Evolutionary conservation across 2,888 invertebrate genomes (phyloP).

Genomic region (Galerucella pusilla): DNA sequence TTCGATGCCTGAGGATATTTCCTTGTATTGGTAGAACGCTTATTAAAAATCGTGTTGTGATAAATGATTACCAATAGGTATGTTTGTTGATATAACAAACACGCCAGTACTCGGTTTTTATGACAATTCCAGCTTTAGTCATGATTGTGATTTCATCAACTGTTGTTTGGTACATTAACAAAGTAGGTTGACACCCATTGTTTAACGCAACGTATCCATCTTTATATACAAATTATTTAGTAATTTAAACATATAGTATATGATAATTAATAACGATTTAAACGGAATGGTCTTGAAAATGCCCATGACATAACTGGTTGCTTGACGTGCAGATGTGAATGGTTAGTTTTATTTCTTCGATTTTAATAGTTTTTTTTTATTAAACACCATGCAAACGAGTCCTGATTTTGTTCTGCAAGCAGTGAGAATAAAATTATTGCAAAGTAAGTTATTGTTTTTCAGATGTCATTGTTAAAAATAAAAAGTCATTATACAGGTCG

Average conservation of each 20-base stretch:
- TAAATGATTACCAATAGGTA: slow-evolving; percentile 28
- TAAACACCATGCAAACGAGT: slow-evolving; percentile 20
- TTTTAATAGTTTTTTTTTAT: slow-evolving; percentile 12
- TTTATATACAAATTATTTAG: slow-evolving; percentile 33
- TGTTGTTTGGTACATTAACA: slow-evolving; percentile 20
- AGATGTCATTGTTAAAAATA: slow-evolving; percentile 13
- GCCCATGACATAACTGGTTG: slow-evolving; percentile 24
- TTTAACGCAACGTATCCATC: slow-evolving; percentile 26
- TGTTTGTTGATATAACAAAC: slow-evolving; percentile 11
- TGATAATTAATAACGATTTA: slow-evolving; percentile 24
- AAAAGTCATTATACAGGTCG: not conserved
- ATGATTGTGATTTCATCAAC: slow-evolving; percentile 30
- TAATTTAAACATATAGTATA: slow-evolving; percentile 22
- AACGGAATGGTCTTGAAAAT: slow-evolving; percentile 29
- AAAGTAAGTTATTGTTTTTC: slow-evolving; percentile 25
- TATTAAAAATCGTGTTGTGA: slow-evolving; percentile 18
- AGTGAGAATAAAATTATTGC: slow-evolving; percentile 25
- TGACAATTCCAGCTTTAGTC: slow-evolving; percentile 24
- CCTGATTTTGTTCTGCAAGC: slow-evolving; percentile 24
- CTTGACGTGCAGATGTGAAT: slow-evolving; percentile 23
- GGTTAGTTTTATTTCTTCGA: slow-evolving; percentile 19
- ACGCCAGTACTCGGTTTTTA: slow-evolving; percentile 16
- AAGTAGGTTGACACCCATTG: slow-evolving; percentile 36
- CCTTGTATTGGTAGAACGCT: slow-evolving; percentile 13
- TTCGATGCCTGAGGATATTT: not conserved